A percentile compares a stretch with the other conserved stretches of the same genome.
Evolutionary conservation across 2,113 vertebrate genomes (phyloP).

Genomic region (Glareola pratincola): DNA sequence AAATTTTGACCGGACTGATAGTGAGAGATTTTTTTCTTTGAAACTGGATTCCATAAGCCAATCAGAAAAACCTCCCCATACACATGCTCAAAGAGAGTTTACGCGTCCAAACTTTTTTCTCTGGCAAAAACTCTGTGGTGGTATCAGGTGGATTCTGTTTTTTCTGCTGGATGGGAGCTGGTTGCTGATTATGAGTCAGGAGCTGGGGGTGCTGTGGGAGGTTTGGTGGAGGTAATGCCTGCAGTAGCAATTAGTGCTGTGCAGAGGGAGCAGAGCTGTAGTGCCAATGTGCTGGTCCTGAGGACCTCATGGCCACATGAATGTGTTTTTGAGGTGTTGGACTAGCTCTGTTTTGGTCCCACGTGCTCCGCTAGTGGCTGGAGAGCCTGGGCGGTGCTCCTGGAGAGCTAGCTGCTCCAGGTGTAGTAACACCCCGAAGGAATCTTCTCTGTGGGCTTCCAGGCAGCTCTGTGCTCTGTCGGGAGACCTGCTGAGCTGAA

Average conservation of each 20-base stretch:
- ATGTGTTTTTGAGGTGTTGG: not conserved
- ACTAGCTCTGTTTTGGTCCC: not conserved
- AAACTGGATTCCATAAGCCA: not conserved
- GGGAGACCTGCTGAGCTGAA: not conserved
- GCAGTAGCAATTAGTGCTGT: not conserved
- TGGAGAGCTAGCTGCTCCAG: not conserved
- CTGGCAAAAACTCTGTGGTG: not conserved
- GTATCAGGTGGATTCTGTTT: not conserved
- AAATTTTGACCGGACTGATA: not conserved
- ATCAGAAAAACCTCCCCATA: not conserved
- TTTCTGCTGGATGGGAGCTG: not conserved
- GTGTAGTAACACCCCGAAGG: not conserved
- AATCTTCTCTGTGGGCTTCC: not conserved
- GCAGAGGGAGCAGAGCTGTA: not conserved
- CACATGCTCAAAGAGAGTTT: not conserved
- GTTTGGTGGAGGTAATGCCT: not conserved
- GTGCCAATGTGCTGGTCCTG: not conserved
- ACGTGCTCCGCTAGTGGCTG: not conserved
- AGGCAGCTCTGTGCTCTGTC: not conserved
- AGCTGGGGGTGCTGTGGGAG: not conserved
- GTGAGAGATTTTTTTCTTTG: not conserved
- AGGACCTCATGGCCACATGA: not conserved
- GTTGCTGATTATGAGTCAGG: not conserved
- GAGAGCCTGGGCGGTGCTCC: not conserved
- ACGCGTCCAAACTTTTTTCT: not conserved